Evolutionary conservation across 1,140 invertebrate species (phyloP), one percentile per base, ranked within the genome.

Genomic region (Danaus plexippus): DNA sequence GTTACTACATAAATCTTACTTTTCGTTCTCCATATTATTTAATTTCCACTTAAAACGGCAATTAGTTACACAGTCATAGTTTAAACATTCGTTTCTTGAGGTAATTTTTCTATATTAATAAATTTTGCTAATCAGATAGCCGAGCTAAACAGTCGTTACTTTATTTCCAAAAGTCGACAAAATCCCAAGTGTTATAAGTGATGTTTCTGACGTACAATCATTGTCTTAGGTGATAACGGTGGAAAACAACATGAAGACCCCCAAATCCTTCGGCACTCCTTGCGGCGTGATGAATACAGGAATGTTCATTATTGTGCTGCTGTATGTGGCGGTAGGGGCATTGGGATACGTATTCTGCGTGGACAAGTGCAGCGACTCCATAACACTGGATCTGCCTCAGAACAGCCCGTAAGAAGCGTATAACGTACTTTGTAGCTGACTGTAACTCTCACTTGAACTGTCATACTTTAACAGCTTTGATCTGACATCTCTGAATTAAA

Each of bases 161-260:
- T n/a, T n/a, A 32, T 32, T 8, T 32, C 7, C 22, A 7, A 5
- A 32, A 7, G 0, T 6, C 22, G 7, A 54, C 15, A 50, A n/a
- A 12, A 32, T 15, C 15, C 15, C 15, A 15, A 15, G 15, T 15
- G 1, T 1, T 3, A 3, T 15, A 15, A 15, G 1, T 15, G 15
- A 15, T 15, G 15, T 15, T 15, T 15, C 15, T 15, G 1, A 15
- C n/a, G n/a, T n/a, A n/a, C 3, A 1, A 15, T 62, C 4, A 61
- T 49, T 61, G 52, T 74, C 80, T 9, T 61, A 94, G 94, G 92
- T 96, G 13, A 89, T 96, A 41, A 94, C 95, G 0, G 72, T 97
- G 47, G 94, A 96, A 76, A 95, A 95, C 72, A 94, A 95, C 64
- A 96, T 97, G 95, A 91, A 91, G 73, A 92, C 90, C 1, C 94